phyloP scores from a whole-genome alignment of 1,140 invertebrate genomes.

The Drosophila willistoni region DNA sequence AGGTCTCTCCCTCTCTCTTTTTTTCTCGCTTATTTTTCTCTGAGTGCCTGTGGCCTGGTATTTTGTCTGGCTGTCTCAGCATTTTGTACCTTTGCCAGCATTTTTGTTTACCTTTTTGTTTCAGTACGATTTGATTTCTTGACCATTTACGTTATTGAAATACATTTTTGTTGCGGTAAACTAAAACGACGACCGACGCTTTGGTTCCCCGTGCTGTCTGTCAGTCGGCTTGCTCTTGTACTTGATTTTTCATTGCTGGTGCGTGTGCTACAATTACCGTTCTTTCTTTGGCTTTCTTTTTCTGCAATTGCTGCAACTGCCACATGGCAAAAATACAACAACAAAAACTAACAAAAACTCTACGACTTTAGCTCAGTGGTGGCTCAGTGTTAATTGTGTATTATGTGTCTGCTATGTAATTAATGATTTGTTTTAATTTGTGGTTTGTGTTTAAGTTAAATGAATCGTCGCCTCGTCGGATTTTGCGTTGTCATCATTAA shows the following conservation, averaged over 20 bases:
- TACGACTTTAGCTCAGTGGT: conserved; percentile 15
- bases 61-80: conserved; percentile 37
- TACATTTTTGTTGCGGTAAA: conserved; percentile 43
- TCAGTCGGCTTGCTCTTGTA: conserved; percentile 11
- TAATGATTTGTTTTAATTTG: conserved; percentile 62
- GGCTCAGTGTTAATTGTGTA: conserved; percentile 55
- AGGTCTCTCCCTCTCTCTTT: conserved; percentile 3
- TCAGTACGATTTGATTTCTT: conserved; percentile 77
- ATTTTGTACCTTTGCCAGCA: conserved; percentile 70
- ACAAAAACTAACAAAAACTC: conserved; percentile 11
- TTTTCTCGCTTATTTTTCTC: conserved; percentile 11
- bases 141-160: conserved; percentile 78
- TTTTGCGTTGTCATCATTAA: conserved; percentile 66
- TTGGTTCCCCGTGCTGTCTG: conserved; percentile 2
- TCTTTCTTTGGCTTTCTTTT: conserved; percentile 58
- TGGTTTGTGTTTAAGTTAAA: conserved; percentile 42
- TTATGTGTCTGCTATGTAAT: conserved; percentile 54
- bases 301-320: conserved; percentile 53
- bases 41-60: not conserved
- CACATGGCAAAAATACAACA: conserved; percentile 51
- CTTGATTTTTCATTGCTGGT: conserved; percentile 34
- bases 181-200: not conserved
- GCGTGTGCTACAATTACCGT: conserved; percentile 72
- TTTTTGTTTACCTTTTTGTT: conserved; percentile 78
- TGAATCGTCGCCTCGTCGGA: conserved; percentile 40